Conservation (phyloP, 1,140 invertebrate species). For the Helicoverpa armigera region DNA sequence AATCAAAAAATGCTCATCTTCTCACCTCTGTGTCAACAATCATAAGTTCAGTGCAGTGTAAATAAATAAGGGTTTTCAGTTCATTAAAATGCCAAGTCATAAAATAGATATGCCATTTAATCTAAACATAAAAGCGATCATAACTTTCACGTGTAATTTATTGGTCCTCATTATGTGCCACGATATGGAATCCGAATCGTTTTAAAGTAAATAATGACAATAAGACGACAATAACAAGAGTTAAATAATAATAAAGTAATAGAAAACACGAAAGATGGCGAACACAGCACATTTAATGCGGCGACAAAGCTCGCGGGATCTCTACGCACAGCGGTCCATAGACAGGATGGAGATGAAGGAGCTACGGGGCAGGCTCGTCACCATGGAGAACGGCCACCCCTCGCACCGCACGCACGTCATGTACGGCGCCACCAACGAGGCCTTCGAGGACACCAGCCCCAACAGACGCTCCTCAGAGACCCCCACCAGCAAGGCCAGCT, state of each 20-base stretch:
- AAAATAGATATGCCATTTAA: slow-evolving; percentile 57
- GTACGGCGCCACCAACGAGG: slow-evolving; percentile 95
- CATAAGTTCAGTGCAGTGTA: slow-evolving; percentile 32
- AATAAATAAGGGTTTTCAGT: slow-evolving; percentile 41
- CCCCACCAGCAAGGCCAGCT: slow-evolving; percentile 86
- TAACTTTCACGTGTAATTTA: slow-evolving; percentile 61
- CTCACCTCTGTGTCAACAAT: neutral
- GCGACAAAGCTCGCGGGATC: slow-evolving; percentile 94
- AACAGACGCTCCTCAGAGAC: slow-evolving; percentile 85
- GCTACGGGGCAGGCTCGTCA: slow-evolving; percentile 92
- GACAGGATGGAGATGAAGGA: slow-evolving; percentile 95
- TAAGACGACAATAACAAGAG: slow-evolving; percentile 55
- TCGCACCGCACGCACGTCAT: slow-evolving; percentile 86
- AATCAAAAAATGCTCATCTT: slow-evolving; percentile 24
- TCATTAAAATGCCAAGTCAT: slow-evolving; percentile 54
- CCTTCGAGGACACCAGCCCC: slow-evolving; percentile 94
- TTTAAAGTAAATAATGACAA: slow-evolving; percentile 59
- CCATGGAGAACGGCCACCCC: slow-evolving; percentile 90
- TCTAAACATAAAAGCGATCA: slow-evolving; percentile 47
- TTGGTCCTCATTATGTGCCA: slow-evolving; percentile 73
- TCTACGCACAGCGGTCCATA: slow-evolving; percentile 93
- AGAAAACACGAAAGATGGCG: slow-evolving; percentile 89
- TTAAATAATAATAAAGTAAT: slow-evolving; percentile 51
- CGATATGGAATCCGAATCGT: slow-evolving; percentile 71
- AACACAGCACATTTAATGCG: slow-evolving; percentile 95